Conservation (phyloP, 2,888 invertebrate species). For the Flexamia atlantica region DNA sequence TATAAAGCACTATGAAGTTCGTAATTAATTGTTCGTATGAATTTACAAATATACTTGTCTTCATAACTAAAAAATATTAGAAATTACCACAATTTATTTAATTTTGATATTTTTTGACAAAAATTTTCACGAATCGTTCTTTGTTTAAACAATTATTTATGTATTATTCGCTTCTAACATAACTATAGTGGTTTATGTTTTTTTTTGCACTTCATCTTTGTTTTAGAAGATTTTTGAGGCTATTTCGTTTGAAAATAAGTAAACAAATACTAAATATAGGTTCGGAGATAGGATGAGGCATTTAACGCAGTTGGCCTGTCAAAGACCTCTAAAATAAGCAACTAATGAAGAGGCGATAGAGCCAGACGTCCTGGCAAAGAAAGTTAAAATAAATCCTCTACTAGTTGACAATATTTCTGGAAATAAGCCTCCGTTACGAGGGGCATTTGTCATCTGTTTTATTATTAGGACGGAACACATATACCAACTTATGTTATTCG, state of each 20-base stretch:
- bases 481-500: not conserved
- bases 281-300: not conserved
- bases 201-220: too few relatives aligned
- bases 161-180: too few relatives aligned
- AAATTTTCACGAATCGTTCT: too few relatives aligned
- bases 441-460: slow-evolving; percentile 20
- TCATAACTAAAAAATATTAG: too few relatives aligned
- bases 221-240: not conserved
- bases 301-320: slow-evolving; percentile 46
- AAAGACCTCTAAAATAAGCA: slow-evolving; percentile 47
- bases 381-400: slow-evolving; percentile 38
- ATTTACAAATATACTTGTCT: too few relatives aligned
- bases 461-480: slow-evolving; percentile 43
- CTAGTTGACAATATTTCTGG: slow-evolving; percentile 47
- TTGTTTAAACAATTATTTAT: too few relatives aligned
- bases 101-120: too few relatives aligned
- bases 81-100: too few relatives aligned
- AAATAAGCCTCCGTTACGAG: not conserved
- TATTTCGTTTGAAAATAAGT: not conserved
- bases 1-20: too few relatives aligned
- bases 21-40: too few relatives aligned
- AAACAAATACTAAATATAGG: not conserved
- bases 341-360: slow-evolving; percentile 40
- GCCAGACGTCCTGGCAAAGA: slow-evolving; percentile 38
- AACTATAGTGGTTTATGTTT: too few relatives aligned